Base-by-base conservation (phyloP, 2,113 vertebrate genomes). In the Hemicordylus capensis region DNA sequence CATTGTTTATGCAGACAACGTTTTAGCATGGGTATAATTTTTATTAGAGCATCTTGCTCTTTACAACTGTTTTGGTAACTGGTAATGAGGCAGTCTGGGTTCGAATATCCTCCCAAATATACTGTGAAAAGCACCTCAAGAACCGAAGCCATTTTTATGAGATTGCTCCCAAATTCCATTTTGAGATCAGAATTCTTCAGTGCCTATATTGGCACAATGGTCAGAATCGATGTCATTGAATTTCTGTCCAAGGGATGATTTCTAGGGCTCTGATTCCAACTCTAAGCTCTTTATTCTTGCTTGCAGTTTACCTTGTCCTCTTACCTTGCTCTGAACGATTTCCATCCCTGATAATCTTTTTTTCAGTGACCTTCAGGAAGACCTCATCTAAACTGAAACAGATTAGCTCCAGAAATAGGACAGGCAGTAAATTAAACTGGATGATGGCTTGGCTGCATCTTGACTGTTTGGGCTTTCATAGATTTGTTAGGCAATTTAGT, bases 251-350 rank as follows among this genome's bases (percentile, higher is more conserved):
- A 56, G 8, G 3, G 34, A 24, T 44, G 70, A 61, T 28, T 80
- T 81, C 51, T 26, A 37, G 51, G 9, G 39, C 34, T n/a, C 44
- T 39, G 17, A 3, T 14, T 8, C 4, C 58, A 80, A 39, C 66
- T 37, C 58, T 73, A 61, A 79, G 42, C 34, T 74, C 28, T 81
- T 59, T 31, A 26, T 86, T 76, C 28, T 56, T 46, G 26, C 48
- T 76, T 22, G 37, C 31, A 63, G 15, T 59, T 61, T 59, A 42
- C 42, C 56, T 59, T 37, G 12, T 28, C 66, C 74, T 17, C 46
- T 79, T 44, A 80, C 59, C 39, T 82, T 82, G n/a, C n/a, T n/a
- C n/a, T n/a, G n/a, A n/a, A n/a, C n/a, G 44, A 87, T 77, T 77
- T 87, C 80, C 54, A 70, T 61, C 24, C 85, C 66, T 64, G 61